Evolutionary conservation across 2,113 vertebrate species (phyloP), one percentile per base, ranked within the genome.

Genomic region (Anser brachyrhynchus): DNA sequence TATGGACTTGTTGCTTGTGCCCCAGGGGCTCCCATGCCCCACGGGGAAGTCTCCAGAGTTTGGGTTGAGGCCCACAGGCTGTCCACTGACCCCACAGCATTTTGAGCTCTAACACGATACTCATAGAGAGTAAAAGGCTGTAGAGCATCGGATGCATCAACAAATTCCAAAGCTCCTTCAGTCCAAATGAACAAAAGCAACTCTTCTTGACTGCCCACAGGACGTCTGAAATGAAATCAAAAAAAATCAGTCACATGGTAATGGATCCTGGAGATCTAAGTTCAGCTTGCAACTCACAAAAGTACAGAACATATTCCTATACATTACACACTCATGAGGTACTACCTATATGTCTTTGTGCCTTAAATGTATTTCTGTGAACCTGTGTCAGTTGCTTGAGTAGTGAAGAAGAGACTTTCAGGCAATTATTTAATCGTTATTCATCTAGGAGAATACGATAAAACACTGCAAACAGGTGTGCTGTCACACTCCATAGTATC

Each of bases 111-210:
- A 64, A 98, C 85, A 70, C 87, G 98, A 81, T 99, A 99, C 86
- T 99, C 98, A 3, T 98, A 99, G 86, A 96, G 93, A 3, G 98
- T 99, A 95, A 98, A 99, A 10, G 99, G 98, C 59, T 72, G 95
- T 55, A 99, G 97, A 51, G 93, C 84, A 13, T 98, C 97, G 0
- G 98, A 98, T 0, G 98, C 97, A 29, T 99, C 99, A 3, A 96
- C 97, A 92, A 99, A 99, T 75, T 98, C 97, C 71, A 99, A 97
- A 6, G 97, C 81, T 79, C 99, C 99, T 92, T 98, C 97, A 18
- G 97, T 96, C 98, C 99, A 99, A 95, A 98, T 97, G 90, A 98
- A 99, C 66, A 99, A 92, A 89, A 99, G 97, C 29, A 98, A 96
- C 73, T 98, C 98, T 80, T 98, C 98, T 84, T 98, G 96, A 20